Percentiles rank a stretch among this genome's conserved stretches.
These are phyloP conservation scores for Helarctos malayanus DNA, from an alignment of 2,797 vertebrate species.

Conservation along the genomic window DNA sequence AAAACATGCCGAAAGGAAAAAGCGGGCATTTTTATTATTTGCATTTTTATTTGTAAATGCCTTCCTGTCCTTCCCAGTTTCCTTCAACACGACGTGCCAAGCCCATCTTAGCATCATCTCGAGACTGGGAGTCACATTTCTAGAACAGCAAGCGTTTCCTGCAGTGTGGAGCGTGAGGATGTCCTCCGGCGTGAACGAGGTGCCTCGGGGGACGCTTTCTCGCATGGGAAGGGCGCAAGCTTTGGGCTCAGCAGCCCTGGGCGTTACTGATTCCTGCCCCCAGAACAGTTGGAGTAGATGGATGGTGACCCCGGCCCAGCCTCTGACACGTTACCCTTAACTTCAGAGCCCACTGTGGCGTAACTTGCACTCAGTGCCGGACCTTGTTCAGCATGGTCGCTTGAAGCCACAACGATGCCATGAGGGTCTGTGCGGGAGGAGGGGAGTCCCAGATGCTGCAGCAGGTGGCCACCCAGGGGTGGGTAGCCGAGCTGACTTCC, in stretches of 20 bases:
- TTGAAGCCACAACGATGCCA: accelerated
- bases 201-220: not conserved
- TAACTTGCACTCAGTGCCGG: no score
- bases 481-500: no score
- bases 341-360: not conserved
- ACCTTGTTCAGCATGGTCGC: accelerated
- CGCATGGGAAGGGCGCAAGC: accelerated
- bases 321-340: accelerated
- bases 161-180: accelerated
- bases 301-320: accelerated
- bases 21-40: not conserved
- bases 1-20: not conserved
- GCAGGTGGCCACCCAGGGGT: accelerated
- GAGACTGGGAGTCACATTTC: accelerated
- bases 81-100: accelerated
- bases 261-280: no score
- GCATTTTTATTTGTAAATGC: not conserved
- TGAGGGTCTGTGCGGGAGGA: not conserved
- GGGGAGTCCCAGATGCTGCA: accelerated
- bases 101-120: not conserved
- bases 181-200: accelerated
- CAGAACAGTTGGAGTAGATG: no score
- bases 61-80: not conserved
- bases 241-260: no score
- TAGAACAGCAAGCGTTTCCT: accelerated